Percentiles rank a stretch among this genome's conserved stretches.
These are phyloP conservation scores for Sula dactylatra DNA, from an alignment of 2,113 vertebrate genomes.

Conservation along the genomic window DNA sequence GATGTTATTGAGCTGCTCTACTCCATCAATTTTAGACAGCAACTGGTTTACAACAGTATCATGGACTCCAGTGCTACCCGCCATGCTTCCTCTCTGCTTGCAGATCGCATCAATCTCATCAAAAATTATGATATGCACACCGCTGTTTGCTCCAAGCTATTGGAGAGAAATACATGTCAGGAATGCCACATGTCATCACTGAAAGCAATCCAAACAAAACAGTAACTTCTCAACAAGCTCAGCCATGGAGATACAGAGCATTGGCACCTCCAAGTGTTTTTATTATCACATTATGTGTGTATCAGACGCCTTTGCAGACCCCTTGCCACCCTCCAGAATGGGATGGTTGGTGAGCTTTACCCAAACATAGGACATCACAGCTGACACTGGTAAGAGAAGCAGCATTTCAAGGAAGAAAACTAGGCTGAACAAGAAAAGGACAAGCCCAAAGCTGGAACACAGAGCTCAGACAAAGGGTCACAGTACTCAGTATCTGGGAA, in stretches of 20 bases:
- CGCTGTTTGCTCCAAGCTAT: constrained; percentile 93
- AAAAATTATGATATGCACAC: constrained; percentile 97
- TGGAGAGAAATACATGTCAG: neutral
- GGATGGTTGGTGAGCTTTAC: neutral
- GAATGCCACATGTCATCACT: neutral
- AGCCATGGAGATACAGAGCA: neutral
- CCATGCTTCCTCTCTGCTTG: constrained; percentile 98
- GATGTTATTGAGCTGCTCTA: constrained; percentile 98
- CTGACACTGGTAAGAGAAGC: neutral
- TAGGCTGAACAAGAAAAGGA: neutral
- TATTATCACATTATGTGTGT: rapidly evolving
- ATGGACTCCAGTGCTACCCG: constrained; percentile 93
- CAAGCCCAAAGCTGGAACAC: neutral
- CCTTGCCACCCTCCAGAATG: neutral
- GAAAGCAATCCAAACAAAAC: neutral
- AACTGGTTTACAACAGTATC: constrained; percentile 97
- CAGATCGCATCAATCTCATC: constrained; percentile 98
- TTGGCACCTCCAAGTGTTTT: rapidly evolving
- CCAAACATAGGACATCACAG: neutral
- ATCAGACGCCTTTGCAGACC: neutral
- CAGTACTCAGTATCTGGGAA: neutral
- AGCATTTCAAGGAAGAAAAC: neutral
- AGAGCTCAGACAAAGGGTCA: neutral
- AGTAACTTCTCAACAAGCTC: neutral
- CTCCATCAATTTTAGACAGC: constrained; percentile 95